Percentiles rank a stretch among this genome's conserved stretches.
Conservation (phyloP, 2,888 invertebrate genomes). For the Cistogaster globosa region DNA sequence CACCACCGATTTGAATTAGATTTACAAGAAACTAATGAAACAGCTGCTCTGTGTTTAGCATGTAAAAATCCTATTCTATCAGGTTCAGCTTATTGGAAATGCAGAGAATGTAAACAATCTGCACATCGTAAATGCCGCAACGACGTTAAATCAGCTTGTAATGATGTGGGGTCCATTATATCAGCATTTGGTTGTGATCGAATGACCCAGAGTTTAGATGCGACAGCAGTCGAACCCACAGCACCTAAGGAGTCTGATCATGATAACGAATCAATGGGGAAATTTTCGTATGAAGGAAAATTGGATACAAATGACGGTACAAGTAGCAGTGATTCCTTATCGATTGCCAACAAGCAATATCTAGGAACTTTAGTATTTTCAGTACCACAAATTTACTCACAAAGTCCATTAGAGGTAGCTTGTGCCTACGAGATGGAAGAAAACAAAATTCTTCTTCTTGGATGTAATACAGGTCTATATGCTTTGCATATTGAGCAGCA, state of each 20-base stretch:
- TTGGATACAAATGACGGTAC: conserved; percentile 57
- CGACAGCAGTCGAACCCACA: conserved; percentile 19
- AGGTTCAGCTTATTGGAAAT: conserved; percentile 81
- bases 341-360: conserved; percentile 60
- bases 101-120: conserved; percentile 80
- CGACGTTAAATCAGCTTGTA: conserved; percentile 77
- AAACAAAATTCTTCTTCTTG: conserved; percentile 79
- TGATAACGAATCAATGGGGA: conserved; percentile 72
- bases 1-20: conserved; percentile 82
- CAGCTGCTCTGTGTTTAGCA: conserved; percentile 75
- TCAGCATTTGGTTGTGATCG: conserved; percentile 36
- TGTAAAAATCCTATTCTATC: conserved; percentile 78
- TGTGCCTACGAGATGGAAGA: conserved; percentile 81
- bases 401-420: conserved; percentile 77
- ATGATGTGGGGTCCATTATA: conserved; percentile 70
- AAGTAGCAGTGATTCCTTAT: not conserved
- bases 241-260: conserved; percentile 61
- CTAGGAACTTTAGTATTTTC: conserved; percentile 75
- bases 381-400: conserved; percentile 40
- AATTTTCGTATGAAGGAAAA: conserved; percentile 75
- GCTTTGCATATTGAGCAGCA: conserved; percentile 78
- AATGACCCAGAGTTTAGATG: conserved; percentile 3
- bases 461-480: conserved; percentile 80
- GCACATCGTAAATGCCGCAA: conserved; percentile 82
- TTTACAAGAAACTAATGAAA: conserved; percentile 76